A percentile compares a stretch with the other conserved stretches of the same genome.
Conservation (phyloP, 2,797 vertebrate species). For the Cygnus olor region DNA sequence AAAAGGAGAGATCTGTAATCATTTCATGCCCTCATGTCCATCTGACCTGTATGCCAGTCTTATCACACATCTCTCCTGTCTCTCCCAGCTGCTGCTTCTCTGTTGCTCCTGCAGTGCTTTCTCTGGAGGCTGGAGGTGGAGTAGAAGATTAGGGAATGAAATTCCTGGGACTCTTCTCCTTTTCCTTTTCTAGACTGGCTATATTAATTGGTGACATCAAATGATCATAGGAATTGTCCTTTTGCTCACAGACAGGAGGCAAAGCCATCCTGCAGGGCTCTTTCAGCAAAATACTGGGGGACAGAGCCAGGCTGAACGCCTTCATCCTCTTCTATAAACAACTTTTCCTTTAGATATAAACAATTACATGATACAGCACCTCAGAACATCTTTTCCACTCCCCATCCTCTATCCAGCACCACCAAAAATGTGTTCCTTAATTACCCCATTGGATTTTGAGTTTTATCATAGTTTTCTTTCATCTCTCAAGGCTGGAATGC, state of each 20-base stretch:
- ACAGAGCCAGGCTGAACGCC: accelerated
- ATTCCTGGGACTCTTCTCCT: background rate
- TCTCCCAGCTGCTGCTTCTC: background rate
- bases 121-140: background rate
- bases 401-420: background rate
- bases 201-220: background rate
- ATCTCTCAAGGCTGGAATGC: background rate
- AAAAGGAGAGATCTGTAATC: background rate
- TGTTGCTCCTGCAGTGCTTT: background rate
- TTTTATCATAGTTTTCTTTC: background rate
- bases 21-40: background rate
- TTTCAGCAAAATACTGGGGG: background rate
- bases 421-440: background rate
- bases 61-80: background rate
- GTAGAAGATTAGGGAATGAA: background rate
- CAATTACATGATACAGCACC: background rate
- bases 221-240: background rate
- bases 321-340: background rate
- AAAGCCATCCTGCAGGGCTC: background rate
- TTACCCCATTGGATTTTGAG: background rate
- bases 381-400: background rate
- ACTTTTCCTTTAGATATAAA: background rate
- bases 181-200: background rate
- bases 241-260: background rate
- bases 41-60: background rate